Evolutionary conservation across 2,113 vertebrate species (phyloP).

Genomic region (Alaudala cheleensis): DNA sequence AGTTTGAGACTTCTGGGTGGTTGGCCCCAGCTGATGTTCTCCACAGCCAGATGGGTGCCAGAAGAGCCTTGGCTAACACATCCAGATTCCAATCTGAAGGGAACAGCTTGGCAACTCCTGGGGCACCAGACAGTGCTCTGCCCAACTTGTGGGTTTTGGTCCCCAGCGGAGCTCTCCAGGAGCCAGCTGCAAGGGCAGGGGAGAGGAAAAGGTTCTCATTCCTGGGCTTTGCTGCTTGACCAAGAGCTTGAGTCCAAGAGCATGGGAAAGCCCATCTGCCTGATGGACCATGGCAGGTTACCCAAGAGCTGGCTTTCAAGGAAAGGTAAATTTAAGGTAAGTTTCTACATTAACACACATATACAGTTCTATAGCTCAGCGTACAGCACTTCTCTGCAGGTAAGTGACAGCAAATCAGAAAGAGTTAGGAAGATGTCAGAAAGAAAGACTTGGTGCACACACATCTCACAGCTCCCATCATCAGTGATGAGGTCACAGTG

Average conservation of each 20-base stretch:
- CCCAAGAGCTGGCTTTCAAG: not conserved
- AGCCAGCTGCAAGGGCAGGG: not conserved
- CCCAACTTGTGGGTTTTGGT: accelerated
- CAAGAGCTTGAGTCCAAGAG: not conserved
- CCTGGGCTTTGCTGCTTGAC: not conserved
- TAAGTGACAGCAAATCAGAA: not conserved
- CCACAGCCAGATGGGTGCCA: not conserved
- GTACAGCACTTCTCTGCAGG: not conserved
- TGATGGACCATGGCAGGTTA: not conserved
- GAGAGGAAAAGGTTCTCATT: not conserved
- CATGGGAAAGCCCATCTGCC: not conserved
- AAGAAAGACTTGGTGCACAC: not conserved
- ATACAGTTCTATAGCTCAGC: not conserved
- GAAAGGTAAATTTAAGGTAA: not conserved
- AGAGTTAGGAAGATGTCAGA: not conserved
- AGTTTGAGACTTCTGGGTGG: not conserved
- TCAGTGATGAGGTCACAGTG: not conserved
- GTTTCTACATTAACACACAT: not conserved
- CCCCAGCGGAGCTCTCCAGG: not conserved
- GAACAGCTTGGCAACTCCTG: not conserved
- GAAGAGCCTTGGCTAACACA: not conserved
- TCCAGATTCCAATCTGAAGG: not conserved
- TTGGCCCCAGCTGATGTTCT: not conserved
- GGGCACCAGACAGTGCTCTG: not conserved
- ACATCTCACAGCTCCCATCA: not conserved